Evolutionary conservation across 1,140 invertebrate genomes (phyloP).

Genomic region (Lasaia peninsularis): DNA sequence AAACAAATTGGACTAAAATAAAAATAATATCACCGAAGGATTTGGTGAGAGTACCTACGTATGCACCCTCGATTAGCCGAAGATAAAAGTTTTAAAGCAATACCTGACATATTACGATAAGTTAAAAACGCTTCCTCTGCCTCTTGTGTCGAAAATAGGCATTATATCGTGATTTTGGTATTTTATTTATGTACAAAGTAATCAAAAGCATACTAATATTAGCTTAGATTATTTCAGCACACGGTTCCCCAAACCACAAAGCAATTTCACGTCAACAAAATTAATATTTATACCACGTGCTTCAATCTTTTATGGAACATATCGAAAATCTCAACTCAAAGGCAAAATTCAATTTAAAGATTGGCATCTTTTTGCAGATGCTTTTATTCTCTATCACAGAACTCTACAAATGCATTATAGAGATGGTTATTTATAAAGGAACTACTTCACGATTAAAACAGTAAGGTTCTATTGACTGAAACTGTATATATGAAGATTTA

Average conservation of each 20-base stretch:
- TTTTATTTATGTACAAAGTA: not conserved
- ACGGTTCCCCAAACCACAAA: conserved; percentile 2
- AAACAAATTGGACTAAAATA: too few relatives aligned
- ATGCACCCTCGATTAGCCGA: too few relatives aligned
- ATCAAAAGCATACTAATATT: not conserved
- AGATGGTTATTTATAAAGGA: conserved; percentile 12
- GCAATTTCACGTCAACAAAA: not conserved
- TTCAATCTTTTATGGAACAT: conserved; percentile 13
- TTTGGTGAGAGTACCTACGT: too few relatives aligned
- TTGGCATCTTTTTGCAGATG: conserved; percentile 18
- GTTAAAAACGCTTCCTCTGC: too few relatives aligned
- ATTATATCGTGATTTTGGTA: not conserved
- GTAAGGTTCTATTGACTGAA: conserved; percentile 43
- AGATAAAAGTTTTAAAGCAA: too few relatives aligned
- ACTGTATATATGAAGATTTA: conserved; percentile 53
- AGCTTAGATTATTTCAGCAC: not conserved
- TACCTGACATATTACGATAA: too few relatives aligned
- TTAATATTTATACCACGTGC: conserved; percentile 3
- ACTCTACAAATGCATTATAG: conserved; percentile 10
- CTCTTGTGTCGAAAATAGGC: not conserved
- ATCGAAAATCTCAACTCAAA: conserved; percentile 16
- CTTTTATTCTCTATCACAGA: conserved; percentile 15
- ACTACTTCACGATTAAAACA: conserved; percentile 38
- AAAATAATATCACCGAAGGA: too few relatives aligned
- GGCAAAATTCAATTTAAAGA: conserved; percentile 23